Evolutionary conservation across 2,888 invertebrate species (phyloP), one percentile per base, ranked within the genome.

Genomic region (Thalpophila matura): DNA sequence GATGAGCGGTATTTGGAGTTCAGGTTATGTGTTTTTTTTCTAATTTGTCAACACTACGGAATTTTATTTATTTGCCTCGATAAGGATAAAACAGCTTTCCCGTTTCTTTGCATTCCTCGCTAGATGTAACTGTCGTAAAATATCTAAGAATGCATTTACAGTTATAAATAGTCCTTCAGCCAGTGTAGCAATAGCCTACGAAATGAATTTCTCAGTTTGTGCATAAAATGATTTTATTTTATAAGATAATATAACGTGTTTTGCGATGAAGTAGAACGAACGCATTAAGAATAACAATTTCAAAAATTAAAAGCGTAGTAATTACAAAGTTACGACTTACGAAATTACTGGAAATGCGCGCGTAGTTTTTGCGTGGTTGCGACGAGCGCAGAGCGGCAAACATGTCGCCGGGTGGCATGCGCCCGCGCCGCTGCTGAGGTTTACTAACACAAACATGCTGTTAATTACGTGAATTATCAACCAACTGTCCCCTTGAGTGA

Each of bases 401-500:
- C 86, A 88, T 87, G 88, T 83, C 80, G 80, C 79, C 77, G 58
- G 72, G 84, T 80, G 77, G 82, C 57, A 75, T 75, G 71, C 71
- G 75, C 83, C 80, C 86, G 85, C 84, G 82, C 78, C 57, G 51
- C 59, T 75, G 79, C 83, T 62, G 74, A 69, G 82, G 79, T 82
- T 83, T 80, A 84, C 80, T 82, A 85, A 83, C 82, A 83, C 86
- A 87, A 85, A 84, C 86, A 88, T 81, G 86, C 83, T 79, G 85
- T 85, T 91, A 93, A 92, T 94, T 92, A 86, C 88, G 66, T 76
- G 82, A 89, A 91, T 92, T 89, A 90, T 85, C 86, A 86, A 82
- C 86, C 85, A 85, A 88, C 89, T 86, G 90, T 88, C 87, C 83
- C 81, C 83, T 71, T 73, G 77, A 82, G 85, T 90, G 88, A 90